Evolutionary conservation across 1,140 invertebrate species (phyloP), one percentile per base, ranked within the genome.

Genomic region (Arctopsyche grandis): DNA sequence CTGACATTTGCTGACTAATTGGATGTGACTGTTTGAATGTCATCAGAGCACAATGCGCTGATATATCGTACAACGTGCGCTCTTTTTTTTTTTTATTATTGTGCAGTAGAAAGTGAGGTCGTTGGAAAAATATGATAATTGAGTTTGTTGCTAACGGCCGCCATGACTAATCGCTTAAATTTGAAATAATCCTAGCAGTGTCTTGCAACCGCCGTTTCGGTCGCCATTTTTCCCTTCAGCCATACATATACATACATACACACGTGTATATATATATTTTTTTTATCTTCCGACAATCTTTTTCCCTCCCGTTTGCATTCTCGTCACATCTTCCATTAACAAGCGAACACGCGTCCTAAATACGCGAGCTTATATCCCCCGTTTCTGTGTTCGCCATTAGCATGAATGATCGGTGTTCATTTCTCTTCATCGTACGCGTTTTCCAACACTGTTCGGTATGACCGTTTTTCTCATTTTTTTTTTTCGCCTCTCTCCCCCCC

Each of bases 291-390:
- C 56, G 56, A 38, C 1, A 38, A 38, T 38, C 56, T 21, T 21
- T 60, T 56, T n/a, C 0, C 21, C 10, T 14, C 16, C 48, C 21
- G 56, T 60, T 16, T 60, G 56, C 56, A 60, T 60, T 60, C 56
- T 60, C n/a, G 56, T 60, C 56, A 60, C 56, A 60, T 60, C 56
- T 21, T 60, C 56, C 56, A 60, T 60, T 60, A 38, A 60, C 56
- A 60, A 21, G 56, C 56, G 56, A 60, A 60, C 56, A 60, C 56
- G 56, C 56, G 56, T 60, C 16, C 56, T 21, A 60, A 60, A 60
- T 60, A 60, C 56, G 14, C 56, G 19, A 60, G 56, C 9, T 60
- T 19, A 16, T 60, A 21, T 60, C 19, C 56, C 56, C 21, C 16
- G 48, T n/a, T 60, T 16, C 56, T 19, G 9, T 19, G 16, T 21